Base-by-base conservation (phyloP, 2,888 invertebrate genomes). In the Chorisops tibialis region DNA sequence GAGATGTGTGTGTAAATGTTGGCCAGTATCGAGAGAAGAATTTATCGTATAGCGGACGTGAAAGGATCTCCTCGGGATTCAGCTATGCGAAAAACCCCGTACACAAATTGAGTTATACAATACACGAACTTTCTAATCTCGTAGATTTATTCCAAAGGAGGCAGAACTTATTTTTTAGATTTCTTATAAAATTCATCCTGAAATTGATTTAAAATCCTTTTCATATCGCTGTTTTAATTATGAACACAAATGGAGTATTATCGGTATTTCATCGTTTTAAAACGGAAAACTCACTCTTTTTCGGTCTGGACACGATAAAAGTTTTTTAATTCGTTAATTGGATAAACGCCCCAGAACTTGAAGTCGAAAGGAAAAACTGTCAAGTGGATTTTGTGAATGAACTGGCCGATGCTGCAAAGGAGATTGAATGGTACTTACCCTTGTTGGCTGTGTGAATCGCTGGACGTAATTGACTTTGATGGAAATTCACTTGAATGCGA, bases 401-500 rank as follows among this genome's bases (percentile, higher is more conserved):
- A 43, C 45, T 56, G 43, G 56, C 22, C 14, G 14, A 7, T 19
- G 24, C 9, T n/a, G 12, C 12, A 48, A 48, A 21, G 35, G 7
- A 14, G 50, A 50, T 50, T 51, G 30, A 56, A 62, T 62, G 52
- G 61, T 37, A 78, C 82, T 79, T 71, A 82, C 82, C 82, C 81
- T 74, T 81, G 79, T 70, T 79, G 76, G 70, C 72, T 73, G 65
- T 70, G 76, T 63, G 76, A 70, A 65, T 77, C 78, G 68, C 73
- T 75, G 19, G 78, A 76, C 59, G 75, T 75, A 68, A 75, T 71
- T 62, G 76, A 74, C 65, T 75, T 76, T 54, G 76, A 69, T 68
- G 82, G 81, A 72, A 80, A 82, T 67, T 80, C 77, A 68, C 75
- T 74, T 63, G 77, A 71, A 62, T 77, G 76, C 62, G 81, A 79